These are phyloP conservation scores for Drosophila pseudotakahashii DNA, from an alignment of 2,888 invertebrate species.

Conservation along the genomic window DNA sequence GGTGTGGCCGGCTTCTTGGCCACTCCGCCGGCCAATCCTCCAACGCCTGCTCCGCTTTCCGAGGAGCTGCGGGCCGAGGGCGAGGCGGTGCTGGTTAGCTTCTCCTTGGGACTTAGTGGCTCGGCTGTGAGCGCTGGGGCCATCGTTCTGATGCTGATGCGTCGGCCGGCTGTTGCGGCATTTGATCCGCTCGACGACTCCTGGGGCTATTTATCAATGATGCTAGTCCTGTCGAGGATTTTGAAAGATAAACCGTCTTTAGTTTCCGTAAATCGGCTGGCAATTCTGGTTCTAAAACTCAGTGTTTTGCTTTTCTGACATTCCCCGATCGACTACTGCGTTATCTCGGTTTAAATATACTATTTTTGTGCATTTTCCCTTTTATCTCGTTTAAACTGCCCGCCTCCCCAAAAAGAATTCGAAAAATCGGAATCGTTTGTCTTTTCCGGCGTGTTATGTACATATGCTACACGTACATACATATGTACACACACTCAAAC, in stretches of 20 bases:
- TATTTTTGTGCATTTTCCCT: slow-evolving; percentile 13
- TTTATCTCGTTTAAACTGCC: slow-evolving; percentile 26
- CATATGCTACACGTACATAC: not conserved
- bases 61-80: slow-evolving; percentile 64
- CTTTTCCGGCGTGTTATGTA: slow-evolving; percentile 49
- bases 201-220: slow-evolving; percentile 1
- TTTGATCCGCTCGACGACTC: slow-evolving; percentile 42
- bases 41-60: slow-evolving; percentile 12
- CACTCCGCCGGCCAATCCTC: slow-evolving; percentile 7
- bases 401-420: slow-evolving; percentile 17
- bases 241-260: slow-evolving; percentile 10
- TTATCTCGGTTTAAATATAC: slow-evolving; percentile 1
- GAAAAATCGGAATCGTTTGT: slow-evolving; percentile 17
- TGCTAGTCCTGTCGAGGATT: slow-evolving; percentile 23
- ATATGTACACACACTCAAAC: slow-evolving; percentile 6
- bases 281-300: slow-evolving; percentile 7
- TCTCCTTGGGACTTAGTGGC: slow-evolving; percentile 85
- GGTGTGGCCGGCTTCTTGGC: slow-evolving; percentile 57
- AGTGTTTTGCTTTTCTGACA: slow-evolving; percentile 2
- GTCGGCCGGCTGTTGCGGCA: slow-evolving; percentile 19
- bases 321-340: slow-evolving; percentile 1
- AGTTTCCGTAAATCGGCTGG: slow-evolving; percentile 6
- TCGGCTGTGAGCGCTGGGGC: slow-evolving; percentile 97
- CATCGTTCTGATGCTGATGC: slow-evolving; percentile 86
- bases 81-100: slow-evolving; percentile 84